Evolutionary conservation across 2,888 invertebrate species (phyloP).

Genomic region (Dolomedes plantarius): DNA sequence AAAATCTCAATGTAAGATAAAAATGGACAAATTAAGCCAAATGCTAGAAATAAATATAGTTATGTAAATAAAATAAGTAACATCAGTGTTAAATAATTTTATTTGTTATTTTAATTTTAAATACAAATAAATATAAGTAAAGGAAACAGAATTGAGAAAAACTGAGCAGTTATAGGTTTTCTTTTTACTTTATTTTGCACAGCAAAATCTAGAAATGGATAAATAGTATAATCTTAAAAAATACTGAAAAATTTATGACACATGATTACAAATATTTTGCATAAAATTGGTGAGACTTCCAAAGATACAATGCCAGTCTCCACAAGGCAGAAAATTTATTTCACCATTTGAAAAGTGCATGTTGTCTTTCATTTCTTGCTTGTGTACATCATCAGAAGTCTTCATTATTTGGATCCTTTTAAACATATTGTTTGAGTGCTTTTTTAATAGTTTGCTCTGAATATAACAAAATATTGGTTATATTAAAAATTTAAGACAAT

Average conservation of each 20-base stretch:
- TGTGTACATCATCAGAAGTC: too few relatives aligned
- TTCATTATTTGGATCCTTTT: too few relatives aligned
- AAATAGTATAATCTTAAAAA: slow-evolving; percentile 22
- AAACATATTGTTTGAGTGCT: not conserved
- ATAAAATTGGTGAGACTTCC: not conserved
- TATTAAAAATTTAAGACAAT: not conserved
- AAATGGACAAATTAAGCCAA: too few relatives aligned
- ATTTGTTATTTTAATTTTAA: slow-evolving; percentile 30
- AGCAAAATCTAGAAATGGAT: slow-evolving; percentile 9
- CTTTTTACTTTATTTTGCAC: slow-evolving; percentile 37
- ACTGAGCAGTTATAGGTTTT: slow-evolving; percentile 33
- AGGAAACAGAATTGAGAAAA: slow-evolving; percentile 36
- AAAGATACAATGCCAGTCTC: not conserved
- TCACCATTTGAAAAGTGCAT: too few relatives aligned
- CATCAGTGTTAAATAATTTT: slow-evolving; percentile 8
- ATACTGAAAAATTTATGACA: slow-evolving; percentile 29
- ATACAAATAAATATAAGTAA: slow-evolving; percentile 61
- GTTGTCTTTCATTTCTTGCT: too few relatives aligned
- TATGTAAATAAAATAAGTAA: slow-evolving; percentile 78
- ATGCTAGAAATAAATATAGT: too few relatives aligned
- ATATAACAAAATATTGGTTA: not conserved
- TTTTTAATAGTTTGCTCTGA: not conserved
- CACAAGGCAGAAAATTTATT: too few relatives aligned
- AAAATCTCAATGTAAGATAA: too few relatives aligned
- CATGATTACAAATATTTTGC: slow-evolving; percentile 2